Conservation (phyloP, 2,888 invertebrate genomes). For the Drosophila lutescens region DNA sequence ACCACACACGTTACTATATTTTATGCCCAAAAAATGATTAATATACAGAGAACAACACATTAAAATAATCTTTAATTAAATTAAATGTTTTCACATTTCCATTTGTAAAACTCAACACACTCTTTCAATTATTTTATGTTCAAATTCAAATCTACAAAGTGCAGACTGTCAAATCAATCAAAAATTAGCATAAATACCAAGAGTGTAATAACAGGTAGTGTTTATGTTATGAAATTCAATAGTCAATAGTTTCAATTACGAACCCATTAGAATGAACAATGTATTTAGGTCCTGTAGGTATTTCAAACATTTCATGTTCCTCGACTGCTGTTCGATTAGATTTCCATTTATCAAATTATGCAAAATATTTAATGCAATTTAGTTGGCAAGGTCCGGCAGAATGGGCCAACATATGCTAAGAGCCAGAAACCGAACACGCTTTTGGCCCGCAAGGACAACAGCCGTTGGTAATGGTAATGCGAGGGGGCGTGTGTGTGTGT, state of each 20-base stretch:
- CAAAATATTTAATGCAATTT: constrained; percentile 62
- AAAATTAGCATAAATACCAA: background rate
- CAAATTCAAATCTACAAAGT: no score
- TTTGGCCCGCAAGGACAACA: constrained; percentile 36
- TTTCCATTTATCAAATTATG: constrained; percentile 45
- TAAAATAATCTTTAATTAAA: no score
- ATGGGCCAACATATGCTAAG: constrained; percentile 13
- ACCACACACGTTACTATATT: no score
- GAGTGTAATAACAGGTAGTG: background rate
- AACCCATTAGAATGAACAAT: constrained; percentile 20
- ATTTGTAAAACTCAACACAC: no score
- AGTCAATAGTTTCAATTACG: constrained; percentile 32
- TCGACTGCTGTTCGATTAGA: constrained; percentile 39
- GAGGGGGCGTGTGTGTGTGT: background rate
- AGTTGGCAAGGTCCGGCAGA: background rate
- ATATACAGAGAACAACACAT: no score
- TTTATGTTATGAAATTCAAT: background rate
- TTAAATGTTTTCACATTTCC: no score
- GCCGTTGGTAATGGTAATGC: constrained; percentile 21
- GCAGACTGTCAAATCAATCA: background rate
- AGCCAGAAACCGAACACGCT: constrained; percentile 25
- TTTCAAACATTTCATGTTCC: background rate
- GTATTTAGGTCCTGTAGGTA: background rate
- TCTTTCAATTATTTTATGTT: no score
- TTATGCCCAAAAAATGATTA: no score